phyloP scores from a whole-genome alignment of 2,113 vertebrate species.

The Seriola rivoliana region DNA sequence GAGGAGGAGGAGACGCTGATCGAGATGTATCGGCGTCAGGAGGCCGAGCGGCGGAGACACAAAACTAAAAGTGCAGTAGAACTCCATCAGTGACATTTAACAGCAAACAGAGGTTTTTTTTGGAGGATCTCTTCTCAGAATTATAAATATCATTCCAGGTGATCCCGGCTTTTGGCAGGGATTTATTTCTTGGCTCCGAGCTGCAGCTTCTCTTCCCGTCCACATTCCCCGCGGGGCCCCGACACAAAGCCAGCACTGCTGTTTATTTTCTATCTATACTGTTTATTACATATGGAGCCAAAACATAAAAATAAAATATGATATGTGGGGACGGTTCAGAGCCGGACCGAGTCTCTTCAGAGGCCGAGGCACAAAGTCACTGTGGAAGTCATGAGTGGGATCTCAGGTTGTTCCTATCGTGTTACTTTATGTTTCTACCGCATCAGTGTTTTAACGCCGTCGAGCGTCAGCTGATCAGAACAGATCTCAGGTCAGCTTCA shows the following conservation, averaged over 20 bases:
- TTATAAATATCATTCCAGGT: constrained; percentile 58
- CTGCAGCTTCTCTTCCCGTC: constrained; percentile 48
- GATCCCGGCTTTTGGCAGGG: constrained; percentile 54
- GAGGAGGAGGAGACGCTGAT: constrained; percentile 23
- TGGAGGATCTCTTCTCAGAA: constrained; percentile 33
- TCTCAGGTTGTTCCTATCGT: too few species aligned
- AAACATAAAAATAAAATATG: constrained; percentile 41
- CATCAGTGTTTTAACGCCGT: too few species aligned
- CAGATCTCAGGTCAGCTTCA: too few species aligned
- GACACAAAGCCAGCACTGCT: constrained; percentile 56
- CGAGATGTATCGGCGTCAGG: constrained; percentile 34
- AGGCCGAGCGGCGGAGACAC: constrained; percentile 13
- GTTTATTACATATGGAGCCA: constrained; percentile 53
- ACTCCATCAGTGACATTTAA: constrained; percentile 48
- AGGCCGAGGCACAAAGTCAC: too few species aligned
- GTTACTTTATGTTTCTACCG: too few species aligned
- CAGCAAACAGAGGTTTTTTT: constrained; percentile 20
- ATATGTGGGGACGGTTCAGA: constrained; percentile 11
- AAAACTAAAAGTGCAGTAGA: constrained; percentile 10
- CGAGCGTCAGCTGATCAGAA: too few species aligned
- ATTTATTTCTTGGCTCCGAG: constrained; percentile 58
- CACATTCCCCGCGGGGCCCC: constrained; percentile 29
- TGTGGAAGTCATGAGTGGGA: too few species aligned
- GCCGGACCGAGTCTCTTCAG: neutral
- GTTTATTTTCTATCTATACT: constrained; percentile 56